Evolutionary conservation across 1,140 invertebrate genomes (phyloP).

Genomic region (Ceratina japonica): DNA sequence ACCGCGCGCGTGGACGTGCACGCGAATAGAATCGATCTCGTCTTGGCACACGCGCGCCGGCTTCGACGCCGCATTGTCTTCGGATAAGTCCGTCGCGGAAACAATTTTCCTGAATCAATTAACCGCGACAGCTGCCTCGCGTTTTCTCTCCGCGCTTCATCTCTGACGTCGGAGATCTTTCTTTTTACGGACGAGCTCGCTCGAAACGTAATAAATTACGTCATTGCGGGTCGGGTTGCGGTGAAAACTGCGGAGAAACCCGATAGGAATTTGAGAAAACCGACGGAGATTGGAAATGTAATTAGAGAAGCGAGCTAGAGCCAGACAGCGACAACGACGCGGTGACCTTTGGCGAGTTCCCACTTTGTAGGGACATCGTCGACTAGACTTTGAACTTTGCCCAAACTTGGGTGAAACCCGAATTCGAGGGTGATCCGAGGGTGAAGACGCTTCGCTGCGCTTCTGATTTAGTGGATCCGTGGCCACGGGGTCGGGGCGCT

Average conservation of each 20-base stretch:
- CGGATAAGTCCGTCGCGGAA: not conserved
- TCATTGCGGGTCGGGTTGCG: too few relatives aligned
- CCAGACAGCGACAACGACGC: not conserved
- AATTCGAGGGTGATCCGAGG: constrained; percentile 56
- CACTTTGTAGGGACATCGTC: constrained; percentile 33
- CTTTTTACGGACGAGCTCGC: too few relatives aligned
- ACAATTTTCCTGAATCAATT: not conserved
- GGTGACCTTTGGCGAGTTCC: constrained; percentile 36
- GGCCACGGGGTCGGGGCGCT: constrained; percentile 50
- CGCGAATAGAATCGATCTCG: not conserved
- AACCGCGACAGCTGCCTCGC: not conserved
- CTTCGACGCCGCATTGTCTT: not conserved
- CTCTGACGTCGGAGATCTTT: not conserved
- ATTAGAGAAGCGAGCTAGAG: not conserved
- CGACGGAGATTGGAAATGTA: not conserved
- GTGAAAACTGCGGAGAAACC: too few relatives aligned
- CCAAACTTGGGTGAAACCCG: constrained; percentile 45
- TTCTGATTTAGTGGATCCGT: constrained; percentile 70
- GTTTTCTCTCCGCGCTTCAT: not conserved
- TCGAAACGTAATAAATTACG: too few relatives aligned
- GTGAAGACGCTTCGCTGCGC: constrained; percentile 70
- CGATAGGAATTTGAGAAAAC: not conserved
- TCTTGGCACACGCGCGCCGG: not conserved
- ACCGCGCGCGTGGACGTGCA: not conserved
- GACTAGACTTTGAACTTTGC: constrained; percentile 44